phyloP scores from a whole-genome alignment of 2,888 invertebrate genomes.

The Leucoma salicis region DNA sequence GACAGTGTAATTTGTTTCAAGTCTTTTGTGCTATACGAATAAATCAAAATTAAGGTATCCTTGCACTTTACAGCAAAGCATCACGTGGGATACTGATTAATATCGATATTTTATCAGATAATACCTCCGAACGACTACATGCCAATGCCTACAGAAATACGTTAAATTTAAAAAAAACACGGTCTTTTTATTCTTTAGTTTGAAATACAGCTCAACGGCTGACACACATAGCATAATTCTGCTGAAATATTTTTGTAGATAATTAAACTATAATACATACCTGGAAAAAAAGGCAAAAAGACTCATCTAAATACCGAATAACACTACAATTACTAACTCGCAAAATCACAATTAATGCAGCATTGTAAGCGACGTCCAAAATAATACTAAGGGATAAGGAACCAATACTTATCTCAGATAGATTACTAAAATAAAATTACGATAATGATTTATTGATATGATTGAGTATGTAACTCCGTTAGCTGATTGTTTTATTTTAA shows the following conservation, averaged over 20 bases:
- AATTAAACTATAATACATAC: too few species aligned
- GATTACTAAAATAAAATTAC: conserved; percentile 40
- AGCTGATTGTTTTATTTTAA: background rate
- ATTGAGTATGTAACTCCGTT: conserved; percentile 15
- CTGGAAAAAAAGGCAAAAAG: conserved; percentile 35
- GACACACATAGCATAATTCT: too few species aligned
- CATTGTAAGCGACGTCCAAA: conserved; percentile 44
- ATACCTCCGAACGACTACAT: conserved; percentile 7
- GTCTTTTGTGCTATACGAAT: conserved; percentile 25
- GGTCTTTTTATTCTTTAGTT: too few species aligned
- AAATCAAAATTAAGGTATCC: conserved; percentile 26
- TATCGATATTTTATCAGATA: conserved; percentile 23
- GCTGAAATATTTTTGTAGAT: too few species aligned
- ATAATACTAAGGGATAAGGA: conserved; percentile 36
- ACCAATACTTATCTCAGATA: conserved; percentile 40
- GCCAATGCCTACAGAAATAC: too few species aligned
- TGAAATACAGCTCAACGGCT: too few species aligned
- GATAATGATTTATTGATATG: conserved; percentile 41
- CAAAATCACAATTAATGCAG: conserved; percentile 26
- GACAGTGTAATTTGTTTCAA: conserved; percentile 29
- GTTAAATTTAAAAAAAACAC: too few species aligned
- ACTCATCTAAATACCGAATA: conserved; percentile 38
- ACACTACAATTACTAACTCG: conserved; percentile 12
- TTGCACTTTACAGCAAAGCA: conserved; percentile 11
- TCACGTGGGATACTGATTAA: conserved; percentile 15